These are phyloP conservation scores for Acanthosoma haemorrhoidale DNA, from an alignment of 2,888 invertebrate species.

Conservation along the genomic window DNA sequence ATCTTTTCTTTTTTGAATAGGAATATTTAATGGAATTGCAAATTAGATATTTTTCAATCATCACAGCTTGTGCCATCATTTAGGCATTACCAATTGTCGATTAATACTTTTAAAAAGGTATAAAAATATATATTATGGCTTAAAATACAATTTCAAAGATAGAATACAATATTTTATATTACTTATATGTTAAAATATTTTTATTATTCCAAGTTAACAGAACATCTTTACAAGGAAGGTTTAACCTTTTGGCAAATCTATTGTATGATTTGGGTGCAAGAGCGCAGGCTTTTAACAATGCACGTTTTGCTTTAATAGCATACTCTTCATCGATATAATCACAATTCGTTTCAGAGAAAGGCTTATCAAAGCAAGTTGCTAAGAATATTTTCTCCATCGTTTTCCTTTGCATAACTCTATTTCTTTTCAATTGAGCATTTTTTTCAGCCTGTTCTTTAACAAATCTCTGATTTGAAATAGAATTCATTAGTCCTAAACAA, in stretches of 20 bases:
- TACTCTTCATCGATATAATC: not conserved
- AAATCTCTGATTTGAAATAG: no score
- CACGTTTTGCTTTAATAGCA: not conserved
- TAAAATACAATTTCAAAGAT: no score
- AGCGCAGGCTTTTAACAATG: not conserved
- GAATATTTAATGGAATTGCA: no score
- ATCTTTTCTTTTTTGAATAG: no score
- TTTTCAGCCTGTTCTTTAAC: not conserved
- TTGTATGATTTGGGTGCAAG: not conserved
- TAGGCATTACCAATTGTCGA: no score
- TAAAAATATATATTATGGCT: no score
- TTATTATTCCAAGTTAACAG: not conserved
- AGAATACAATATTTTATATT: not conserved
- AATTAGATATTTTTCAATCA: no score
- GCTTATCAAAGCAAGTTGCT: not conserved
- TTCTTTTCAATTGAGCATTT: not conserved
- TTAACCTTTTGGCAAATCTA: not conserved
- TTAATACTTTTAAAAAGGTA: no score
- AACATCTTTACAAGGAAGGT: not conserved
- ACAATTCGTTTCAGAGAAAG: not conserved
- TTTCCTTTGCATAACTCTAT: not conserved
- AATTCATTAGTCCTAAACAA: no score
- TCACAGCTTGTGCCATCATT: no score
- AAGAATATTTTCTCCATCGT: constrained; percentile 8
- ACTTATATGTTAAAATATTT: no score